Conservation (phyloP, 2,113 vertebrate species). For the Eulacestoma nigropectus region DNA sequence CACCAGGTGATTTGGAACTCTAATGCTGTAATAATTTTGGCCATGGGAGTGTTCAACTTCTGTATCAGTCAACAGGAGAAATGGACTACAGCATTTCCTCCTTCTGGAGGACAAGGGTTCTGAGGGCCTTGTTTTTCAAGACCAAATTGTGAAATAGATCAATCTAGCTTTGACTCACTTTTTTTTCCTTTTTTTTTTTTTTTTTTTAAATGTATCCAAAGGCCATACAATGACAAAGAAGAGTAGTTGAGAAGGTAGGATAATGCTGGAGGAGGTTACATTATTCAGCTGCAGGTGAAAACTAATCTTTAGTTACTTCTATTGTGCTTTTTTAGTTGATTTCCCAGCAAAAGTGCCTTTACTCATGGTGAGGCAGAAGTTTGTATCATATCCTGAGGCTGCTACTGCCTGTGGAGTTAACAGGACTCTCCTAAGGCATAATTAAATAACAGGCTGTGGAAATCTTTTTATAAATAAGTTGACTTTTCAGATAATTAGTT, state of each 20-base stretch:
- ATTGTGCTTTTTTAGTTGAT: constrained; percentile 30
- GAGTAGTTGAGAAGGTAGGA: not conserved
- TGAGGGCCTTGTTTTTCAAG: not conserved
- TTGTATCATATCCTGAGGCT: constrained; percentile 19
- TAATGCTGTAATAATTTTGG: not conserved
- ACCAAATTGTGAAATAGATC: not conserved
- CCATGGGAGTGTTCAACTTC: not conserved
- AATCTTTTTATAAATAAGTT: not conserved
- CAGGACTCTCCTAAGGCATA: not conserved
- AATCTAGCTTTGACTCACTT: not conserved
- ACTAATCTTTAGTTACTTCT: not conserved
- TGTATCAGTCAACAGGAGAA: not conserved
- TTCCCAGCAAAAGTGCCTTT: constrained; percentile 61
- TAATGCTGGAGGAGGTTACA: not conserved
- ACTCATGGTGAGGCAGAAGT: constrained; percentile 49
- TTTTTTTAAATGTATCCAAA: not conserved
- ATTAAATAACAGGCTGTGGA: constrained; percentile 18
- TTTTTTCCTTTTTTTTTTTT: not conserved
- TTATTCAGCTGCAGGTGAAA: constrained; percentile 20
- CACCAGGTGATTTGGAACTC: not conserved
- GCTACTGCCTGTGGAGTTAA: constrained; percentile 38
- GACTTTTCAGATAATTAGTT: not conserved
- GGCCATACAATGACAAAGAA: not conserved
- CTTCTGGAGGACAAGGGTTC: not conserved
- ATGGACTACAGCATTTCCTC: not conserved